A percentile compares a stretch with the other conserved stretches of the same genome.
Conservation (phyloP, 2,888 invertebrate genomes). For the Quadroppia sp. region DNA sequence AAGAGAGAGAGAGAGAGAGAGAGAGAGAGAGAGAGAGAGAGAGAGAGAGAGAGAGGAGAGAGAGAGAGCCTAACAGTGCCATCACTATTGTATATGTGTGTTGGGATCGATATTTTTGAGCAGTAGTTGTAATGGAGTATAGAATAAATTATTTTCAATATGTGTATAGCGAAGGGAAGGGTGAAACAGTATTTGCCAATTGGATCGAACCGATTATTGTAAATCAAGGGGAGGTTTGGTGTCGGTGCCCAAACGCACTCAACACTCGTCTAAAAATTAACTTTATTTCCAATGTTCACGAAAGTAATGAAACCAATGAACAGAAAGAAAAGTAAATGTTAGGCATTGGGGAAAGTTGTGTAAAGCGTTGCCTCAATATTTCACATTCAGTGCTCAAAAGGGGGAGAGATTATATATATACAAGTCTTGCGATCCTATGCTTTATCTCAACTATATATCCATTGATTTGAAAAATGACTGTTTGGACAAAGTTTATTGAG, state of each 20-base stretch:
- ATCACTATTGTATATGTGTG: neutral
- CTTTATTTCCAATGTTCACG: constrained; percentile 14
- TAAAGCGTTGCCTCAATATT: too few species aligned
- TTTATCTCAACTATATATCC: too few species aligned
- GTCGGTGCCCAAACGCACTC: neutral
- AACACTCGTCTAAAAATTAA: constrained; percentile 5
- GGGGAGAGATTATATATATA: too few species aligned
- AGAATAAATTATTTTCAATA: constrained; percentile 40
- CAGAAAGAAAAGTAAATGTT: constrained; percentile 29
- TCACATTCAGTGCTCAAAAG: too few species aligned
- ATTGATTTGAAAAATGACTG: too few species aligned
- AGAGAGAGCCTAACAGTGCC: neutral
- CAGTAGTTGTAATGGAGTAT: constrained; percentile 38
- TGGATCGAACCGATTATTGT: constrained; percentile 37
- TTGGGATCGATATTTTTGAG: constrained; percentile 24
- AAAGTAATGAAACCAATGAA: neutral
- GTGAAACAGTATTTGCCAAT: constrained; percentile 26
- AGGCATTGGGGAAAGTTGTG: constrained; percentile 2
- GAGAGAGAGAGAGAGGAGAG: too few species aligned
- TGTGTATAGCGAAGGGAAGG: constrained; percentile 20
- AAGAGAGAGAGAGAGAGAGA: too few species aligned
- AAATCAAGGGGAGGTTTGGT: constrained; percentile 19
- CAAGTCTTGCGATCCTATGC: too few species aligned
- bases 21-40: too few species aligned
- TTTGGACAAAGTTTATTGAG: too few species aligned